A percentile compares a stretch with the other conserved stretches of the same genome.
phyloP scores from a whole-genome alignment of 2,113 vertebrate species.

The Carassius gibelio region DNA sequence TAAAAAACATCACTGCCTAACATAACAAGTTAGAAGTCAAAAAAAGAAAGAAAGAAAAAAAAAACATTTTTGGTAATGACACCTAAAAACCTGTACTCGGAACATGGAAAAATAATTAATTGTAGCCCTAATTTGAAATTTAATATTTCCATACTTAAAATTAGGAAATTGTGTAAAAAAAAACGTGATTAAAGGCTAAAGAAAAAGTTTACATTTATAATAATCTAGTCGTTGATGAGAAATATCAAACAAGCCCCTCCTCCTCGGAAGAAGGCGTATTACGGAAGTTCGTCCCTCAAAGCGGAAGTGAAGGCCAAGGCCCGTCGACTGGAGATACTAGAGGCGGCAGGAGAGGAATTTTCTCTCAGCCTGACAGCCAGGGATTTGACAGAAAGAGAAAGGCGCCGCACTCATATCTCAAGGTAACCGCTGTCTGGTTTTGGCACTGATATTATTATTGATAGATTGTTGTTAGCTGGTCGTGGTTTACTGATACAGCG shows the following conservation, averaged over 20 bases:
- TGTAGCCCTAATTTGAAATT: neutral
- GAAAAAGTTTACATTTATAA: neutral
- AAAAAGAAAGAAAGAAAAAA: neutral
- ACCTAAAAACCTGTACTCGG: neutral
- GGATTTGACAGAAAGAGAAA: neutral
- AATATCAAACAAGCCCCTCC: conserved; percentile 21
- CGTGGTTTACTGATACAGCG: neutral
- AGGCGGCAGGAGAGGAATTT: conserved; percentile 64
- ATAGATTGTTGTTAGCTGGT: neutral
- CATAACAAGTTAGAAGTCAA: neutral
- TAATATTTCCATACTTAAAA: neutral
- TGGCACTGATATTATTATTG: neutral
- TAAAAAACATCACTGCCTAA: neutral
- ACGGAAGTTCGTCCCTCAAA: conserved; percentile 71
- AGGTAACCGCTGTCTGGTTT: conserved; percentile 22
- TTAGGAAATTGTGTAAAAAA: neutral
- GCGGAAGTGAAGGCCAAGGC: conserved; percentile 80
- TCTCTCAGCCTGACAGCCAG: conserved; percentile 61
- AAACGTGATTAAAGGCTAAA: neutral
- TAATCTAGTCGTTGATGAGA: neutral
- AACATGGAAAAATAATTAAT: neutral
- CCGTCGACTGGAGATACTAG: conserved; percentile 65
- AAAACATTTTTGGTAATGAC: neutral
- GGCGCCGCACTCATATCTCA: neutral
- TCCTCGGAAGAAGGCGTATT: conserved; percentile 75